Evolutionary conservation across 2,113 vertebrate genomes (phyloP), one percentile per base, ranked within the genome.

Genomic region (Lonchura striata): DNA sequence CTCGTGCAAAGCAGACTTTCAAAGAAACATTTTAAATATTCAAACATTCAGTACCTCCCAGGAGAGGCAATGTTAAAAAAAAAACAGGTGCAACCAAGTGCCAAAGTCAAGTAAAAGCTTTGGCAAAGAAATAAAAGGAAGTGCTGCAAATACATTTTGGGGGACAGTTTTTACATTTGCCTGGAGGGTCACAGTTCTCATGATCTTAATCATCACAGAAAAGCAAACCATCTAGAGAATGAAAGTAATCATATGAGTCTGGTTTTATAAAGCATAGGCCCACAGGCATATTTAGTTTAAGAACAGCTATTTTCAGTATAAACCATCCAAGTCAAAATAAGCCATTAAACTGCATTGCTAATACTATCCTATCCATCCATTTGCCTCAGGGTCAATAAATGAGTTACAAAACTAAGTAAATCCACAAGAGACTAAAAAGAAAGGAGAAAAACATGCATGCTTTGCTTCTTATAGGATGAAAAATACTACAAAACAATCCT

Each of bases 11-110:
- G 21, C 56, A 64, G 53, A 61, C 54, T 77, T 80, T 30, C 27
- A 60, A 54, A n/a, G 25, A 86, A 77, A 64, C 12, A 41, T 71
- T 82, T 83, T 28, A 70, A 94, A 83, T 22, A 59, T 37, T 75
- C 46, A 60, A 79, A 80, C 56, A 70, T 7, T 15, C 21, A 78
- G 39, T 2, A 66, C 27, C 7, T 84, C 92, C 84, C 93, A 59
- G 47, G 77, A 94, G 83, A 84, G 30, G 13, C 13, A 75, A 81
- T 83, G 91, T 96, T 95, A 95, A 88, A 70, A 94, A 88, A 70
- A 94, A 57, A 88, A 80, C 71, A 92, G 91, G 72, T 68, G 77
- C 56, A 77, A 81, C 11, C 56, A 91, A 77, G 71, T 66, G 89
- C 74, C 93, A 96, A 81, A 92, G 46, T 18, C 76, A 83, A 77